Evolutionary conservation across 2,888 invertebrate genomes (phyloP), one percentile per base, ranked within the genome.

Genomic region (Campoplex nolae): DNA sequence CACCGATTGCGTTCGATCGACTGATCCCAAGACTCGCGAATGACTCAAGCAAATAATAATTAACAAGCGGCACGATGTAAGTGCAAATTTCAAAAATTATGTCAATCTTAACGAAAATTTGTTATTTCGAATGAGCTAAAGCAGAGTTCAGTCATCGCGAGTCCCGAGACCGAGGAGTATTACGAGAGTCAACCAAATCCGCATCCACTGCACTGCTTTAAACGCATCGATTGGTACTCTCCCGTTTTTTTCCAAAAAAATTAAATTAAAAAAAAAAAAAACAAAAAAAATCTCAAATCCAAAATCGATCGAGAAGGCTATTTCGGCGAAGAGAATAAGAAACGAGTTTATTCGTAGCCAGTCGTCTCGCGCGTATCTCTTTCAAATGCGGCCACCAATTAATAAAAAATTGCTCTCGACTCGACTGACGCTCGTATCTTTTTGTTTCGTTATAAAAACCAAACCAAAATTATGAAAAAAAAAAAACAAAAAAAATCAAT

Each of bases 1-100:
- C 89, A 89, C 88, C 88, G 89, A 89, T 89, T 89, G 87, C 87
- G 89, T 88, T 88, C 87, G 88, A 89, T 89, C 89, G 88, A 88
- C 87, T 80, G 84, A 84, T 87, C 86, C 86, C 87, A 80, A 79
- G 88, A 86, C 89, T 88, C 88, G 87, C 89, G 88, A 84, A 65
- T 84, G 84, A 87, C 81, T 68, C 65, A 80, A 70, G 74, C 56
- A 38, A 18, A 13, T 73, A 78, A 56, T 32, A 32, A 8, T 2
- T 45, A 4, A 48, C n/a, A 38, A 48, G 73, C 62, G 42, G 6
- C 18, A 28, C 3, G 23, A 23, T 23, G 23, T 23, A 23, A 23
- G 23, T 23, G 23, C 23, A 23, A 23, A 23, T 23, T 23, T 23
- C 23, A 23, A 23, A 23, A 23, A 23, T 23, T 23, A 0, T 23